Evolutionary conservation across 2,888 invertebrate species (phyloP).

Genomic region (Brenthis daphne): DNA sequence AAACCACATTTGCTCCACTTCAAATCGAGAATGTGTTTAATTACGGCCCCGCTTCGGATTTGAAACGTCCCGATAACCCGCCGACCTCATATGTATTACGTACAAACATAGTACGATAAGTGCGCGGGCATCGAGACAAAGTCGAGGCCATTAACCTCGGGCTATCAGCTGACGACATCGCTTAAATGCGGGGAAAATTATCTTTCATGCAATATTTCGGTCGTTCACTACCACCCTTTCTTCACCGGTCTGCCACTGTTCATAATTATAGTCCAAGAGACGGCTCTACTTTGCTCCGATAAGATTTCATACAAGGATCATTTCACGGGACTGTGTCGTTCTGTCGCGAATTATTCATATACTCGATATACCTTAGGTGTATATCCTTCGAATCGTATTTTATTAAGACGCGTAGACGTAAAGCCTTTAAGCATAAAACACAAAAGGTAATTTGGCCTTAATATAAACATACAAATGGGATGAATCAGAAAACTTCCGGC

Average conservation of each 20-base stretch:
- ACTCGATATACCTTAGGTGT: no score
- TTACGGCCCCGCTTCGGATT: slow-evolving; percentile 36
- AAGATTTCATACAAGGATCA: neutral
- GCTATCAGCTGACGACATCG: slow-evolving; percentile 80
- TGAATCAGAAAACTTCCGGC: slow-evolving; percentile 65
- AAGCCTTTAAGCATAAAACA: neutral
- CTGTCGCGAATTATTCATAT: no score
- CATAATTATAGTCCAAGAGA: neutral
- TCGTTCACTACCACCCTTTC: slow-evolving; percentile 59
- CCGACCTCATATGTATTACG: slow-evolving; percentile 55
- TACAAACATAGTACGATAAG: slow-evolving; percentile 58
- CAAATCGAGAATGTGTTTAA: slow-evolving; percentile 32
- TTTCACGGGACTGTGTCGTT: neutral
- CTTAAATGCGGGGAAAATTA: slow-evolving; percentile 68
- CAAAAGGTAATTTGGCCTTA: slow-evolving; percentile 38
- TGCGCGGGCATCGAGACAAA: slow-evolving; percentile 71
- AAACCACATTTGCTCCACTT: slow-evolving; percentile 28
- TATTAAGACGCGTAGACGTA: no score
- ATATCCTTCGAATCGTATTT: no score
- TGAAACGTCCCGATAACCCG: slow-evolving; percentile 65
- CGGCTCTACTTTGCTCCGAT: neutral
- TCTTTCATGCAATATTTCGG: slow-evolving; percentile 72
- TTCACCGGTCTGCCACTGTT: slow-evolving; percentile 15
- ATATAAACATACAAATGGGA: slow-evolving; percentile 51
- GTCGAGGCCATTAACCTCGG: slow-evolving; percentile 73